Base-by-base conservation (phyloP, 2,797 vertebrate genomes). In the Microcaecilia unicolor region DNA sequence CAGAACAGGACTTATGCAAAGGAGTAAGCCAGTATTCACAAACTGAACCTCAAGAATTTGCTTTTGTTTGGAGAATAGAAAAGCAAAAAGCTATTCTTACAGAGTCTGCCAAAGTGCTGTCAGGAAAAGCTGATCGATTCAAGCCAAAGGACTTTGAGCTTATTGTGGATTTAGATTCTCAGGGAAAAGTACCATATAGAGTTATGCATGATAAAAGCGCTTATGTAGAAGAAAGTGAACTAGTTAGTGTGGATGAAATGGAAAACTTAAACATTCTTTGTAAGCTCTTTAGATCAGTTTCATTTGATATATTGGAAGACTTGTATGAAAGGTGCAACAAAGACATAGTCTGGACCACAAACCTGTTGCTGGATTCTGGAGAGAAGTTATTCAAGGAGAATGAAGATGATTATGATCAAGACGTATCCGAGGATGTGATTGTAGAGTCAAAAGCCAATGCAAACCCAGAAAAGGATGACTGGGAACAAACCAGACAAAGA, bases 311-410 rank as follows among this genome's bases (percentile, higher is more conserved):
- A 11, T 53, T 99, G 33, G 89, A 93, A 49, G 94, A 98, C 70
- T 73, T 99, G 26, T 98, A 91, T 62, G 90, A 97, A 58, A 92
- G 92, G 58, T 99, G 95, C 63, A 83, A 93, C 48, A 87, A 86
- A 58, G 92, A 99, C 66, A 75, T 99, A 38, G 84, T 92, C 32
- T 99, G 96, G 96, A 80, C 89, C 28, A 96, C 85, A 24, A 94
- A 96, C 55, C 64, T 99, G 37, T 72, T 99, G 28, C 72, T 99
- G 56, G 95, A 99, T 62, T 98, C 93, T n/a, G 88, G 87, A 44
- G 90, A 92, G 60, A 86, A 81, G 56, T 76, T 98, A 28, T 70
- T 75, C 49, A 85, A 70, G 55, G 82, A 85, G 9, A 76, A 83
- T 15, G 82, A 85, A 9, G 76, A 83, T 15, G 80, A 65, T 34